phyloP scores from a whole-genome alignment of 2,113 vertebrate species.

The Datnioides undecimradiatus region DNA sequence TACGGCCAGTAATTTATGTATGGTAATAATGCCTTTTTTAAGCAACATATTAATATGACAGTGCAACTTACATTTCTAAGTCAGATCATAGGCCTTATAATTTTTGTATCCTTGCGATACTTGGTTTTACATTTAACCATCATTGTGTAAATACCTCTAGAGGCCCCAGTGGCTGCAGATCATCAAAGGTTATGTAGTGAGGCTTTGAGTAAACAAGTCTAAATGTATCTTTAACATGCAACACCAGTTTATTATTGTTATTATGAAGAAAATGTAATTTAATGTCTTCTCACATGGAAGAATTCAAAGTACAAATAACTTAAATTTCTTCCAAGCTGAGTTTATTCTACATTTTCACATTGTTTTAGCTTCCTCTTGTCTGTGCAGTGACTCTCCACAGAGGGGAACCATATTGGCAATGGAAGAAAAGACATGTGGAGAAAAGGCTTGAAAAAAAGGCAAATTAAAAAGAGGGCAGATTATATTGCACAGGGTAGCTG shows the following conservation, averaged over 20 bases:
- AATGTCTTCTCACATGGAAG: background rate
- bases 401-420: conserved; percentile 32
- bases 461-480: conserved; percentile 42
- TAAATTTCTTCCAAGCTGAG: background rate
- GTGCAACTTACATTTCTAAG: background rate
- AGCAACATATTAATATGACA: background rate
- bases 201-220: background rate
- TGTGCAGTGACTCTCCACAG: conserved; percentile 11
- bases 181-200: background rate
- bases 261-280: background rate
- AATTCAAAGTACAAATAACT: background rate
- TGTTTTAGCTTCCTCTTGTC: conserved; percentile 4
- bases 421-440: conserved; percentile 12
- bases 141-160: background rate
- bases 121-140: background rate
- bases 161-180: background rate
- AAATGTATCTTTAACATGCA: background rate
- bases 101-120: background rate
- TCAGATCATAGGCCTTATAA: background rate
- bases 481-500: conserved; percentile 46
- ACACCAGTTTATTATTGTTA: background rate
- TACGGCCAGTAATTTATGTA: no score
- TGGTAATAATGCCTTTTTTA: no score
- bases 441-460: background rate
- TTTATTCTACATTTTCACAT: conserved; percentile 6